phyloP scores from a whole-genome alignment of 2,888 invertebrate species.

The Pollenia griseotomentosa region DNA sequence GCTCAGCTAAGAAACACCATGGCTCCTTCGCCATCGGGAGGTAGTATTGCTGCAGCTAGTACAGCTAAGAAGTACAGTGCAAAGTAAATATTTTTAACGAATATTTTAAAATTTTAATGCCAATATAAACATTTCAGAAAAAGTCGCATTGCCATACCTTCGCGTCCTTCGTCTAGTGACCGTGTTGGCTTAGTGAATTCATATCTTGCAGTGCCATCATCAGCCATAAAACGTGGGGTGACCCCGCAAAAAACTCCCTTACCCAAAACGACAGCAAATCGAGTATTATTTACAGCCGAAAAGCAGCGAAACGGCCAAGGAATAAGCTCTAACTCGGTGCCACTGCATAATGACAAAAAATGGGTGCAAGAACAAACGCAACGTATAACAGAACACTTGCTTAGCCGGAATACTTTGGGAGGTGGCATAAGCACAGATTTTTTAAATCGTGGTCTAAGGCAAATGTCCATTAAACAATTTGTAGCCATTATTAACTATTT shows the following conservation, averaged over 20 bases:
- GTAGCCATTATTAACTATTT: conserved; percentile 81
- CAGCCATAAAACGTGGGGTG: conserved; percentile 68
- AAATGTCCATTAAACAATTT: conserved; percentile 83
- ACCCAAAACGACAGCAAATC: conserved; percentile 54
- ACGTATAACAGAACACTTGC: conserved; percentile 79
- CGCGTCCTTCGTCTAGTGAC: conserved; percentile 74
- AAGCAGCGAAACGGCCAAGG: conserved; percentile 75
- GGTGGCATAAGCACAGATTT: conserved; percentile 77
- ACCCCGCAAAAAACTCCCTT: conserved; percentile 74
- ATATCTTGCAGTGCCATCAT: conserved; percentile 34
- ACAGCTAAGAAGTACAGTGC: conserved; percentile 65
- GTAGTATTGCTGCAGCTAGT: conserved; percentile 14
- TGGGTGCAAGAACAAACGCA: conserved; percentile 80
- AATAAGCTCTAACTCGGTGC: conserved; percentile 10
- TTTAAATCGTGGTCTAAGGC: conserved; percentile 77
- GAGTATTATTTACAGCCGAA: conserved; percentile 77
- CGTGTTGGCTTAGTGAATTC: conserved; percentile 46
- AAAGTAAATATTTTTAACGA: conserved; percentile 43
- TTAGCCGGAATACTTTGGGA: conserved; percentile 61
- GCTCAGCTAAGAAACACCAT: conserved; percentile 32
- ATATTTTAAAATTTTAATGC: background rate
- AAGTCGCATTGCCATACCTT: conserved; percentile 77
- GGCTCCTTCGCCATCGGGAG: conserved; percentile 47
- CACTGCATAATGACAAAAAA: conserved; percentile 81
- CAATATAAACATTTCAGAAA: conserved; percentile 65